phyloP scores from a whole-genome alignment of 2,113 vertebrate genomes.

The Rhineura floridana region DNA sequence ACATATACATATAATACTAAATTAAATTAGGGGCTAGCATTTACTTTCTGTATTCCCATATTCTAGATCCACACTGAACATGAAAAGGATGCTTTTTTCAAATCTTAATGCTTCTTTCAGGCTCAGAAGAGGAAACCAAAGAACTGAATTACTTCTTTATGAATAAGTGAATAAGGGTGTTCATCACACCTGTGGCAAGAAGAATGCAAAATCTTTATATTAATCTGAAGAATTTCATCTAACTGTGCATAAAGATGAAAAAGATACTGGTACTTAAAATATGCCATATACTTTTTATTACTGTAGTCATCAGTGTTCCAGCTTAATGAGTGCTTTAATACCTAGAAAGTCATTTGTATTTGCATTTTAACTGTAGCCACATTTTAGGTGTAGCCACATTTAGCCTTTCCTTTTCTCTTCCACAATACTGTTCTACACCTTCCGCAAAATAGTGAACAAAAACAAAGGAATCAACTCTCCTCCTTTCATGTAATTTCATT shows the following conservation, averaged over 20 bases:
- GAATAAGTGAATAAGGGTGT: constrained; percentile 38
- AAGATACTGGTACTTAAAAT: constrained; percentile 62
- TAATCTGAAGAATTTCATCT: constrained; percentile 51
- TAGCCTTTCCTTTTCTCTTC: constrained; percentile 33
- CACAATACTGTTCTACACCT: constrained; percentile 44
- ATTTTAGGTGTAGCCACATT: constrained; percentile 33
- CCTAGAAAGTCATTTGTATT: constrained; percentile 69
- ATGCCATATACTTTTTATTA: constrained; percentile 62
- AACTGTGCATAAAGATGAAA: constrained; percentile 63
- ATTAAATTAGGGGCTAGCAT: background rate
- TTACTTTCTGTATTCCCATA: background rate
- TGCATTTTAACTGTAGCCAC: constrained; percentile 72
- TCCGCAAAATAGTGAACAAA: constrained; percentile 40
- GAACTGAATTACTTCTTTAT: constrained; percentile 21
- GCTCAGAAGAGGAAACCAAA: constrained; percentile 27
- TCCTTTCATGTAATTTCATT: constrained; percentile 18
- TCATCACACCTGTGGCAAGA: constrained; percentile 59
- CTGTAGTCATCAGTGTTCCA: constrained; percentile 63
- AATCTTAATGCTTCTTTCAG: constrained; percentile 26
- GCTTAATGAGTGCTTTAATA: constrained; percentile 65
- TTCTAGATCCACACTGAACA: background rate
- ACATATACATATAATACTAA: no score
- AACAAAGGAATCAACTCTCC: constrained; percentile 27
- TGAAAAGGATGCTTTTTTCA: constrained; percentile 13
- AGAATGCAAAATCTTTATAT: constrained; percentile 50